A percentile compares a stretch with the other conserved stretches of the same genome.
Evolutionary conservation across 2,797 vertebrate genomes (phyloP).

Genomic region (Lophius americanus): DNA sequence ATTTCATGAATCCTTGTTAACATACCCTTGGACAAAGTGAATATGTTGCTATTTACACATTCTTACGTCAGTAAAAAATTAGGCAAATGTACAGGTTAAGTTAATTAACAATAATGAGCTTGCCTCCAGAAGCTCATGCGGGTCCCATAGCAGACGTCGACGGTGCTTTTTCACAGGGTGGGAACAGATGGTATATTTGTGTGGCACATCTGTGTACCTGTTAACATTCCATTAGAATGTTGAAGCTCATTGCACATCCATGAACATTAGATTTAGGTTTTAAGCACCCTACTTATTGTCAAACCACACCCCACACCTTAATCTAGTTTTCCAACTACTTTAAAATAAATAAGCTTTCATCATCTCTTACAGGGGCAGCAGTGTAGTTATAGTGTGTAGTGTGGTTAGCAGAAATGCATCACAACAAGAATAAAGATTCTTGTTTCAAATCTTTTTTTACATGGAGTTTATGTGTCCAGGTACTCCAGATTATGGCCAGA

Average conservation of each 20-base stretch:
- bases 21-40: not conserved
- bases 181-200: slow-evolving; percentile 15
- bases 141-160: slow-evolving; percentile 3
- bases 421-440: no score
- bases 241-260: slow-evolving; percentile 8
- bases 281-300: no score
- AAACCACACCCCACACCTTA: not conserved
- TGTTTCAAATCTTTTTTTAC: no score
- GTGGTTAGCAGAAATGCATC: no score
- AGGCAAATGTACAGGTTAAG: not conserved
- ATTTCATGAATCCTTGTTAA: not conserved
- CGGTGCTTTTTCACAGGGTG: slow-evolving; percentile 3
- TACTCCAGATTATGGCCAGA: no score
- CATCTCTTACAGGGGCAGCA: no score
- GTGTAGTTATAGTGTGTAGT: no score
- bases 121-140: not conserved
- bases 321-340: not conserved
- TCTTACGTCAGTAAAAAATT: not conserved
- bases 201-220: not conserved
- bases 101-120: slow-evolving; percentile 1
- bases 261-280: no score
- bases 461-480: no score
- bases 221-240: not conserved
- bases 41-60: not conserved
- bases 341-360: no score